A percentile compares a stretch with the other conserved stretches of the same genome.
These are phyloP conservation scores for Drosophila gaucha DNA, from an alignment of 2,888 invertebrate genomes.

Conservation along the genomic window DNA sequence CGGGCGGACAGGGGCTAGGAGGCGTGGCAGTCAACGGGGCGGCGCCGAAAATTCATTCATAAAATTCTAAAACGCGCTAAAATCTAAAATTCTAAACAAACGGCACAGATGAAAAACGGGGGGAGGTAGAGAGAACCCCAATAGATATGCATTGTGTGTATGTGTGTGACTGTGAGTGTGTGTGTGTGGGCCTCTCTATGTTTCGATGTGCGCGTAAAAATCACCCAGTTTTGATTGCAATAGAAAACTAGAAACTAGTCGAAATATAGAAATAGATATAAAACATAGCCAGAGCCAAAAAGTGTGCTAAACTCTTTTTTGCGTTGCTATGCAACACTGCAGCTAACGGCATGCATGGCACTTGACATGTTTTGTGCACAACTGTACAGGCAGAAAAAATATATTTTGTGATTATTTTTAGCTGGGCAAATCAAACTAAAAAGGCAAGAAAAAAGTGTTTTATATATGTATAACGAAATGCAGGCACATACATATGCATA, in stretches of 20 bases:
- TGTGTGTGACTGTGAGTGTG: background rate
- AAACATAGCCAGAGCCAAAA: background rate
- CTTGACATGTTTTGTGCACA: conserved; percentile 58
- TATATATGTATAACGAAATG: conserved; percentile 5
- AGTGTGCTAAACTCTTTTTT: background rate
- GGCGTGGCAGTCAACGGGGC: conserved; percentile 23
- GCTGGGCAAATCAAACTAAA: conserved; percentile 72
- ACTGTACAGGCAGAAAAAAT: conserved; percentile 54
- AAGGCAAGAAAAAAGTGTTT: conserved; percentile 32
- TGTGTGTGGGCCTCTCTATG: conserved; percentile 12
- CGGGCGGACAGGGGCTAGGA: background rate
- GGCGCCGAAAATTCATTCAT: conserved; percentile 82
- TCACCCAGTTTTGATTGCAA: conserved; percentile 16
- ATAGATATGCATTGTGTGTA: conserved; percentile 21
- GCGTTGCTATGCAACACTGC: conserved; percentile 21
- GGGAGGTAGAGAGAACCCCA: no score
- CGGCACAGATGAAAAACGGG: conserved; percentile 6
- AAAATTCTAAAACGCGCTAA: conserved; percentile 83
- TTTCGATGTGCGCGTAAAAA: conserved; percentile 25
- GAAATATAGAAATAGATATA: conserved; percentile 3
- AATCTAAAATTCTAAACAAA: conserved; percentile 84
- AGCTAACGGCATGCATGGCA: conserved; percentile 25
- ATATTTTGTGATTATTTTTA: conserved; percentile 69
- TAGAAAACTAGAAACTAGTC: conserved; percentile 12
- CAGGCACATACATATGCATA: background rate